Evolutionary conservation across 1,140 invertebrate species (phyloP).

Genomic region (Microplitis mediator): DNA sequence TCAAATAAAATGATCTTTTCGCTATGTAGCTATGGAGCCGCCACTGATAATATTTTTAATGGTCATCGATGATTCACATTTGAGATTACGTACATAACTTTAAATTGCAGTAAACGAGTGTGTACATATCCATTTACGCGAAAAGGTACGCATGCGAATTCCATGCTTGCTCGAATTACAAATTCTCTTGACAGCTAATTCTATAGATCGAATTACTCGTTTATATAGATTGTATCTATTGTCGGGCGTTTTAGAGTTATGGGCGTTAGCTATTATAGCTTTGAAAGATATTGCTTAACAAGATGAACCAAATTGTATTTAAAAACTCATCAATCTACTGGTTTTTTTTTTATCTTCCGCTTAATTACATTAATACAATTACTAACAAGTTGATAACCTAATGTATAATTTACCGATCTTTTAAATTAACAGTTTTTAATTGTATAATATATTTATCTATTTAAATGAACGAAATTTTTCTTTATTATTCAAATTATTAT

Average conservation of each 20-base stretch:
- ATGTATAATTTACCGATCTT: too few species aligned
- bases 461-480: too few species aligned
- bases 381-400: too few species aligned
- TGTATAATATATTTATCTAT: too few species aligned
- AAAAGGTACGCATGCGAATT: conserved; percentile 1
- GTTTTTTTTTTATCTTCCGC: too few species aligned
- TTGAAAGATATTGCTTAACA: conserved; percentile 3
- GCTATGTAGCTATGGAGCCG: not conserved
- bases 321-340: too few species aligned
- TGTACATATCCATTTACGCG: not conserved
- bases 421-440: too few species aligned
- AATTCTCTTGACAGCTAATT: not conserved
- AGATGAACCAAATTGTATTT: not conserved
- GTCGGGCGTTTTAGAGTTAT: not conserved
- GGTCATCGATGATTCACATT: conserved; percentile 26
- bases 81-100: conserved; percentile 14
- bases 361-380: too few species aligned
- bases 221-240: not conserved
- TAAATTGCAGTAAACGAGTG: not conserved
- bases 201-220: conserved; percentile 9
- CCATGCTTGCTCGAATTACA: not conserved
- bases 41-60: conserved; percentile 14
- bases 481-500: too few species aligned
- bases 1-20: conserved; percentile 9
- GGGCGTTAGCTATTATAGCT: not conserved